These are phyloP conservation scores for Notoglanidium macrostoma DNA, from an alignment of 2,797 vertebrate species.

Conservation along the genomic window DNA sequence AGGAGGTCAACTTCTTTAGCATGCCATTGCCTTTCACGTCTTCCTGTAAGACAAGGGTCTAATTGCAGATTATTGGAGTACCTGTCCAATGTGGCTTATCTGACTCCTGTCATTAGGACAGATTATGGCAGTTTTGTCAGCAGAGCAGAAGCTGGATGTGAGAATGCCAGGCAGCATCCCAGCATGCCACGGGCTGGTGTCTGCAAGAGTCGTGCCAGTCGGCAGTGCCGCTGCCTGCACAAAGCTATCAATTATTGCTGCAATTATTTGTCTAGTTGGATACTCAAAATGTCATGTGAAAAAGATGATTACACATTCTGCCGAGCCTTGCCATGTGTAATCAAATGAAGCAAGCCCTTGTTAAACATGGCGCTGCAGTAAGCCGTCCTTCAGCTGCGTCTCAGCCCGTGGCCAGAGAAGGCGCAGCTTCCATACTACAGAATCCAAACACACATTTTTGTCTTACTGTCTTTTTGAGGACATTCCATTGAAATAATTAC, in stretches of 20 bases:
- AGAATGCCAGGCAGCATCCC: constrained; percentile 71
- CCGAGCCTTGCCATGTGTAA: constrained; percentile 81
- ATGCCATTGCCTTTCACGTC: constrained; percentile 51
- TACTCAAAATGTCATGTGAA: constrained; percentile 89
- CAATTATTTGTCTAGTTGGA: constrained; percentile 87
- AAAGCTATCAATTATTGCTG: constrained; percentile 85
- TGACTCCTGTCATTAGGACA: constrained; percentile 74
- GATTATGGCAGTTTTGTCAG: constrained; percentile 74
- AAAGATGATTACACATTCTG: constrained; percentile 86
- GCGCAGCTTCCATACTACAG: constrained; percentile 46
- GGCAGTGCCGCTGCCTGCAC: constrained; percentile 77
- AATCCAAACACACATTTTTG: not conserved
- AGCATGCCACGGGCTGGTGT: constrained; percentile 76
- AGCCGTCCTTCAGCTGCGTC: constrained; percentile 77
- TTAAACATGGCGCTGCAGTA: constrained; percentile 77
- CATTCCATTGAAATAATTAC: not conserved
- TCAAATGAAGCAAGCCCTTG: constrained; percentile 82
- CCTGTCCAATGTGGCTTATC: constrained; percentile 52
- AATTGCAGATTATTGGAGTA: constrained; percentile 58
- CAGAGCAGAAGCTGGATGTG: constrained; percentile 67
- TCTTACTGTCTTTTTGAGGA: not conserved
- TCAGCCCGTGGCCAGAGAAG: constrained; percentile 61
- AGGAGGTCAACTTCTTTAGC: constrained; percentile 45
- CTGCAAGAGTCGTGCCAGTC: constrained; percentile 76
- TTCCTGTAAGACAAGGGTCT: constrained; percentile 48